phyloP scores from a whole-genome alignment of 2,888 invertebrate genomes.

The Diadromus collaris region DNA sequence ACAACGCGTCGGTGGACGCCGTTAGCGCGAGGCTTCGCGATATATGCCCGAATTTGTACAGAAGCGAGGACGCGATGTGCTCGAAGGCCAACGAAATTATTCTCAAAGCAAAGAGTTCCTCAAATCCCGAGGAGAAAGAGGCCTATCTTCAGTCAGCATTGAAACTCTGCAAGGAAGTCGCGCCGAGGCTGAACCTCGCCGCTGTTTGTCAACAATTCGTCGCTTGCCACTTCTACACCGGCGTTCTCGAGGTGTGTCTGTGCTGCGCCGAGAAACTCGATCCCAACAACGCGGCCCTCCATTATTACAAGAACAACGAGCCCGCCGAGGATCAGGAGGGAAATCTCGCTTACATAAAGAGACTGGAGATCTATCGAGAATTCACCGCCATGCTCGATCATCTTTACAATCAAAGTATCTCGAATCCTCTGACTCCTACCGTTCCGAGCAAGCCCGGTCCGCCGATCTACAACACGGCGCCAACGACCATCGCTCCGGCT shows the following conservation, averaged over 20 bases:
- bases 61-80: conserved; percentile 97
- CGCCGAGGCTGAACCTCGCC: conserved; percentile 91
- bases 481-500: conserved; percentile 70
- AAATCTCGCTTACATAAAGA: conserved; percentile 87
- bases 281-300: conserved; percentile 92
- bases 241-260: conserved; percentile 93
- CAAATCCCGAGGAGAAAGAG: conserved; percentile 88
- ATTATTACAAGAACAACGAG: conserved; percentile 93
- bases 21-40: conserved; percentile 94
- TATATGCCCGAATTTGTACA: conserved; percentile 96
- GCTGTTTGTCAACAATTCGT: conserved; percentile 93
- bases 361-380: conserved; percentile 94
- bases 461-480: conserved; percentile 71
- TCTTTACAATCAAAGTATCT: conserved; percentile 84
- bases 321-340: conserved; percentile 93
- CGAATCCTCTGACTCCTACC: conserved; percentile 78
- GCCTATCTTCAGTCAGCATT: conserved; percentile 89
- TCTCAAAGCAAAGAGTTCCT: conserved; percentile 88
- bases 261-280: conserved; percentile 94
- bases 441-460: conserved; percentile 79
- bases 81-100: conserved; percentile 97
- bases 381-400: conserved; percentile 90
- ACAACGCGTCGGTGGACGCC: conserved; percentile 96
- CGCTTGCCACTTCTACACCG: conserved; percentile 90
- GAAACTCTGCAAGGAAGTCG: conserved; percentile 93